phyloP scores from a whole-genome alignment of 2,797 vertebrate genomes.

The Danio choprae region DNA sequence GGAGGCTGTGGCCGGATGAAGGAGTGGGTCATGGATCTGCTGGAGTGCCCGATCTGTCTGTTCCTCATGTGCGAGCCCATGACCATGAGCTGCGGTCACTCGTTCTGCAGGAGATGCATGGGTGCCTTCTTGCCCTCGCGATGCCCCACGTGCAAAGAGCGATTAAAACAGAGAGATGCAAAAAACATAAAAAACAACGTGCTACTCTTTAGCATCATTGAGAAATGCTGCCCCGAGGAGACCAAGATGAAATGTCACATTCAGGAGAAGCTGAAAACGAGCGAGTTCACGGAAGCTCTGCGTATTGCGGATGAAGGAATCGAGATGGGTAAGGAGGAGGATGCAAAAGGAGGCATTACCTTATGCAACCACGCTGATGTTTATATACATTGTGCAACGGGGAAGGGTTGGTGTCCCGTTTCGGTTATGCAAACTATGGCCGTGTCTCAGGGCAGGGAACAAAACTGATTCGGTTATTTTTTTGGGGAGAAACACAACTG shows the following conservation, averaged over 20 bases:
- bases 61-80: slow-evolving; percentile 84
- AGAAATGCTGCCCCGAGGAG: slow-evolving; percentile 80
- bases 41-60: slow-evolving; percentile 84
- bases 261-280: slow-evolving; percentile 73
- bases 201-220: slow-evolving; percentile 79
- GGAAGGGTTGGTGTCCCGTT: not conserved
- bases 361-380: not conserved
- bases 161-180: slow-evolving; percentile 73
- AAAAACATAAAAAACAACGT: slow-evolving; percentile 78
- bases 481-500: not conserved
- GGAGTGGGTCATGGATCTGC: slow-evolving; percentile 74
- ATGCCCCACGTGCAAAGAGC: slow-evolving; percentile 82
- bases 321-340: slow-evolving; percentile 77
- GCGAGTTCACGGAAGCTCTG: slow-evolving; percentile 79
- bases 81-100: slow-evolving; percentile 87
- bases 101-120: slow-evolving; percentile 85
- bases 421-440: slow-evolving; percentile 26
- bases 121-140: slow-evolving; percentile 69
- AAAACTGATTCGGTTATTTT: not conserved
- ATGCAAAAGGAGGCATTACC: not conserved
- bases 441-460: not conserved
- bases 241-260: slow-evolving; percentile 71
- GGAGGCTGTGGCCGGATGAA: not conserved
- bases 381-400: slow-evolving; percentile 44
- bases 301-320: slow-evolving; percentile 77